A percentile compares a stretch with the other conserved stretches of the same genome.
Conservation (phyloP, 2,888 invertebrate genomes). For the Plagodis pulveraria region DNA sequence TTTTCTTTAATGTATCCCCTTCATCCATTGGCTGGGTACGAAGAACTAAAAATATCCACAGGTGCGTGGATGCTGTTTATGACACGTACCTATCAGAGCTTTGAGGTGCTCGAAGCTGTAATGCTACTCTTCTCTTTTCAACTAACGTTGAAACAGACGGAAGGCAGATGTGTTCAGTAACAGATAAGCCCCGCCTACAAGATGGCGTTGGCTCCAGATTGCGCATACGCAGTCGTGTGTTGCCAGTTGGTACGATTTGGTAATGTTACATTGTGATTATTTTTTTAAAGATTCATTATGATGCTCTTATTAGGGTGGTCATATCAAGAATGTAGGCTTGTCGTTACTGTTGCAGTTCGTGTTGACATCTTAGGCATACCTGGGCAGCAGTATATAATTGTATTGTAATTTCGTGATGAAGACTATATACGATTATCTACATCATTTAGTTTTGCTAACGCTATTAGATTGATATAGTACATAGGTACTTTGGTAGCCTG, state of each 20-base stretch:
- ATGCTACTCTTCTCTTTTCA: constrained; percentile 57
- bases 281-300: too few species aligned
- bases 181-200: constrained; percentile 69
- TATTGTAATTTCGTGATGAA: too few species aligned
- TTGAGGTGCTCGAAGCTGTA: constrained; percentile 24
- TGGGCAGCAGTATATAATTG: too few species aligned
- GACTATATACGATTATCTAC: too few species aligned
- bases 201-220: constrained; percentile 63
- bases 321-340: too few species aligned
- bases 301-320: too few species aligned
- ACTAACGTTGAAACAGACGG: constrained; percentile 48
- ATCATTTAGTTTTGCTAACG: too few species aligned
- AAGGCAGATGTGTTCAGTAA: constrained; percentile 53
- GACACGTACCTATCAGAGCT: constrained; percentile 36
- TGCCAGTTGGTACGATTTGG: constrained; percentile 1
- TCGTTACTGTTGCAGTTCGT: too few species aligned
- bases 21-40: constrained; percentile 5
- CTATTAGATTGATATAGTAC: too few species aligned
- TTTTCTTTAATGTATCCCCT: constrained; percentile 10
- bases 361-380: too few species aligned
- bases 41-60: constrained; percentile 27
- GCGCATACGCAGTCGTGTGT: constrained; percentile 43
- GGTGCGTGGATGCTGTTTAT: constrained; percentile 32
- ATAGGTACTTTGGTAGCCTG: too few species aligned
- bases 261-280: background rate